Evolutionary conservation across 2,888 invertebrate genomes (phyloP).

Genomic region (Penaeus monodon): DNA sequence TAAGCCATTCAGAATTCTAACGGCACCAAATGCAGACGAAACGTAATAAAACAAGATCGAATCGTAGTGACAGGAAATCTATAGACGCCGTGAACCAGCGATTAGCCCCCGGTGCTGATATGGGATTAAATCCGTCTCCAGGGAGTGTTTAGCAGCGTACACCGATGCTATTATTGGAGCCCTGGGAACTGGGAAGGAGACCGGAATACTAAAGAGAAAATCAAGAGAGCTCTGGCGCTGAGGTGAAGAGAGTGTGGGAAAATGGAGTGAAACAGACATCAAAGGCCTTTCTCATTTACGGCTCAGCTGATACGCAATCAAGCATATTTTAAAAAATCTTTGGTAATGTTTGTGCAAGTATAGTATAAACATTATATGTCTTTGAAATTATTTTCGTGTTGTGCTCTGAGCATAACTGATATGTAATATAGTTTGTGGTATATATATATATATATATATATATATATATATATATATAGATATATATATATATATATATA

Average conservation of each 20-base stretch:
- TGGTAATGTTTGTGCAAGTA: no score
- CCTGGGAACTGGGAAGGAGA: conserved; percentile 35
- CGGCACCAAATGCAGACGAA: conserved; percentile 1
- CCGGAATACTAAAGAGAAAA: conserved; percentile 17
- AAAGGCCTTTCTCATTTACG: no score
- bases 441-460: no score
- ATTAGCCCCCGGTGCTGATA: conserved; percentile 41
- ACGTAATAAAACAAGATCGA: conserved; percentile 22
- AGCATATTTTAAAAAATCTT: no score
- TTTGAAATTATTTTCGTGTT: no score
- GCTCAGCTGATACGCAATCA: no score
- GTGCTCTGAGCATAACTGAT: no score
- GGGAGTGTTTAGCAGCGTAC: conserved; percentile 50
- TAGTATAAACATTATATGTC: no score
- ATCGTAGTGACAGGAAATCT: conserved; percentile 36
- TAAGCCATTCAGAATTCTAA: not conserved
- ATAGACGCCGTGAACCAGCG: not conserved
- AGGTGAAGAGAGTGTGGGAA: conserved; percentile 27
- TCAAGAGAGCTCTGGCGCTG: conserved; percentile 8
- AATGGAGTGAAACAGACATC: not conserved
- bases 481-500: no score
- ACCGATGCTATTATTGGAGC: conserved; percentile 48
- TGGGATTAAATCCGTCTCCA: conserved; percentile 48
- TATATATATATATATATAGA: no score
- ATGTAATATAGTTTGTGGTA: no score